These are phyloP conservation scores for Vidua chalybeata DNA, from an alignment of 2,113 vertebrate genomes.

Conservation along the genomic window DNA sequence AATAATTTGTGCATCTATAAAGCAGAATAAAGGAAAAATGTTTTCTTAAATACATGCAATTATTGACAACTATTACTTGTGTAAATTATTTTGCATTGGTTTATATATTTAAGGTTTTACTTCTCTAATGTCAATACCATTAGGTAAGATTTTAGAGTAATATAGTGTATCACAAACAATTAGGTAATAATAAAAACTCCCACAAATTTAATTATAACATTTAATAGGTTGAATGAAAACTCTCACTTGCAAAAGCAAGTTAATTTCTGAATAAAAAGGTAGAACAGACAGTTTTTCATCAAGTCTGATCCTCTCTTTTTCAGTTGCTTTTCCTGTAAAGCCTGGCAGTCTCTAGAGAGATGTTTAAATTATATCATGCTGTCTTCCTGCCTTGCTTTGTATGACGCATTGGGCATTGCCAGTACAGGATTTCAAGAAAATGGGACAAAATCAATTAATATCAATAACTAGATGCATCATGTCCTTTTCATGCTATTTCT, in stretches of 20 bases:
- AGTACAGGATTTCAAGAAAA: neutral
- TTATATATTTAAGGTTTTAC: neutral
- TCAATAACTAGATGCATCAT: neutral
- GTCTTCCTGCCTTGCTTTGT: neutral
- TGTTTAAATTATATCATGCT: neutral
- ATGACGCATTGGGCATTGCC: neutral
- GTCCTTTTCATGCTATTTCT: neutral
- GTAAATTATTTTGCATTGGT: neutral
- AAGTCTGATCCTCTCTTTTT: neutral
- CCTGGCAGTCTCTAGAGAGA: neutral
- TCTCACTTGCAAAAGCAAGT: neutral
- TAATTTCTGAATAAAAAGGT: slow-evolving; percentile 2
- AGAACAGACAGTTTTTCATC: neutral
- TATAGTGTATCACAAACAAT: neutral
- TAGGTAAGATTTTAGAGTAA: neutral
- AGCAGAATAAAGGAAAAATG: neutral
- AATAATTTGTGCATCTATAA: neutral
- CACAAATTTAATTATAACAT: neutral
- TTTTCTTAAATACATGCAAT: neutral
- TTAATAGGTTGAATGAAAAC: neutral
- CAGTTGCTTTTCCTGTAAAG: neutral
- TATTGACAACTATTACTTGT: neutral
- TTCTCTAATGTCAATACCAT: neutral
- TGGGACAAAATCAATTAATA: neutral
- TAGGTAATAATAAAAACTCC: neutral